Conservation (phyloP, 2,113 vertebrate genomes). For the Trematocara unimaculatum region DNA sequence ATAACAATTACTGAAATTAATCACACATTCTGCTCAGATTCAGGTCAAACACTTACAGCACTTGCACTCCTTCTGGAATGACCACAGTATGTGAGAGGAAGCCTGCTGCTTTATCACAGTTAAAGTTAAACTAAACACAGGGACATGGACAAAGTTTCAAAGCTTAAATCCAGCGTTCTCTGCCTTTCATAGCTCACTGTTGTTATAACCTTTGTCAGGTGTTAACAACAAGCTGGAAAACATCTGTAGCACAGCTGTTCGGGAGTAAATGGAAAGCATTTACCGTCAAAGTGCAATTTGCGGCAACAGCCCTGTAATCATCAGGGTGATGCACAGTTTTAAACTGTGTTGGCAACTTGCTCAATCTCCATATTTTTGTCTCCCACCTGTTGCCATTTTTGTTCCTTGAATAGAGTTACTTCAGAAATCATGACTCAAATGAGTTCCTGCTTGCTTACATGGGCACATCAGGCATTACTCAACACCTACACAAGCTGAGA, state of each 20-base stretch:
- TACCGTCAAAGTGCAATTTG: not conserved
- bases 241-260: not conserved
- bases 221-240: not conserved
- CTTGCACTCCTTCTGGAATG: not conserved
- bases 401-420: not conserved
- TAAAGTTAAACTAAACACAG: not conserved
- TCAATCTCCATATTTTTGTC: not conserved
- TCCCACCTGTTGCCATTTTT: constrained; percentile 16
- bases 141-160: not conserved
- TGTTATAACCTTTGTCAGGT: not conserved
- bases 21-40: not conserved
- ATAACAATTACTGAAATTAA: not conserved
- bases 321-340: not conserved
- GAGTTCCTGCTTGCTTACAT: not conserved
- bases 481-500: constrained; percentile 36
- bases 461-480: constrained; percentile 2
- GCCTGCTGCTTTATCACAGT: not conserved
- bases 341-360: not conserved
- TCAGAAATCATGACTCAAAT: constrained; percentile 30
- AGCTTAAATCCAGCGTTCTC: not conserved
- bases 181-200: rapidly evolving
- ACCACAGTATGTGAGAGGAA: not conserved
- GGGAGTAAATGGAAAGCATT: not conserved
- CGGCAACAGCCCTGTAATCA: not conserved
- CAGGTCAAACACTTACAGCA: not conserved